Conservation (phyloP, 2,888 invertebrate genomes). For the Deilephila porcellus region DNA sequence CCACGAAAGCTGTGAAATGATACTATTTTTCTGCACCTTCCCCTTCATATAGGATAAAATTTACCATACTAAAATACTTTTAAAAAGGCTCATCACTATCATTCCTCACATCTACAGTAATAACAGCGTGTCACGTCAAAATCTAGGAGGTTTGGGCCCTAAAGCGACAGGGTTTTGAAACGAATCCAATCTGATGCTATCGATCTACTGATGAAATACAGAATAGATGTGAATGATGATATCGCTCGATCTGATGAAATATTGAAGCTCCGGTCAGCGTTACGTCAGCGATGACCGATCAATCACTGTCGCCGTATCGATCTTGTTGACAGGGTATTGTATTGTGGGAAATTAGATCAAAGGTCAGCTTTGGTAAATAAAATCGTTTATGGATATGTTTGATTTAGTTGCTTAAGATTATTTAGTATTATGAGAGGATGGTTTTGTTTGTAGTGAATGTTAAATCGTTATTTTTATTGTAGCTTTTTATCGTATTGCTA, state of each 20-base stretch:
- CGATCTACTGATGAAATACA: not conserved
- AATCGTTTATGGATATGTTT: not conserved
- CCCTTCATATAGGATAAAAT: too few species aligned
- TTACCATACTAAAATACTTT: too few species aligned
- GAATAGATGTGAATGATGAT: not conserved
- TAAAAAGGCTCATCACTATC: not conserved
- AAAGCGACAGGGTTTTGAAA: constrained; percentile 1
- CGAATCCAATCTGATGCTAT: not conserved
- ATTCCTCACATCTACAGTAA: not conserved
- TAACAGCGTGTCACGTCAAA: not conserved
- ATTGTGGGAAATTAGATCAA: not conserved
- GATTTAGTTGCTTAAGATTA: not conserved
- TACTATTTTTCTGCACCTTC: too few species aligned
- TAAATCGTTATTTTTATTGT: too few species aligned
- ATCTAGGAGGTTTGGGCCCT: not conserved
- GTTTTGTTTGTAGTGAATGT: too few species aligned
- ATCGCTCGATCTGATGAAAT: constrained; percentile 20
- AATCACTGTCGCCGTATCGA: constrained; percentile 2
- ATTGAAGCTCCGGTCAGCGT: constrained; percentile 10
- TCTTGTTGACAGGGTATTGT: constrained; percentile 12
- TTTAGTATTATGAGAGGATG: not conserved
- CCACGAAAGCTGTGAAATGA: too few species aligned
- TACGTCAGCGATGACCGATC: constrained; percentile 1
- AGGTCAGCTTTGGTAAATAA: constrained; percentile 6
- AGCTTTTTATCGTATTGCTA: too few species aligned